Base-by-base conservation (phyloP, 2,797 vertebrate species). In the Ceryle rudis region DNA sequence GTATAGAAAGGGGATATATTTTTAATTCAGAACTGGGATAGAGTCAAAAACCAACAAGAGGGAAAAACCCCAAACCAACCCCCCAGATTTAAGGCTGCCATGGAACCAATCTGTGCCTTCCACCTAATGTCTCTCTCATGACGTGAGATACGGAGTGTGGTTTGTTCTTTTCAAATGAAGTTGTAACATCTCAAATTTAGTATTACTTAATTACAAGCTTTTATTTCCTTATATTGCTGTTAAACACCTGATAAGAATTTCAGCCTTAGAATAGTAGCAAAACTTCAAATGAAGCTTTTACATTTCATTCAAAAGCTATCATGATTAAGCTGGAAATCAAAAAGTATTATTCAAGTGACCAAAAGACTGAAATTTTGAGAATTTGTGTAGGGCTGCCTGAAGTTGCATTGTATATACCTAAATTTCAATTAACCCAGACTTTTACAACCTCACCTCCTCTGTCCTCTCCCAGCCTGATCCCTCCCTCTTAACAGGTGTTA, bases 401-500 rank as follows among this genome's bases (percentile, higher is more conserved):
- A 81, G 47, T 65, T 82, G 67, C 70, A 87, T 42, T 65, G 28
- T 31, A 81, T 90, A 91, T 17, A 90, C 61, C 91, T 95, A 64
- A 54, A 95, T 96, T 97, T 90, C 42, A 88, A 72, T 88, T 67
- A 94, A 78, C 93, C 95, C 87, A 85, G 90, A 95, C 89, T 96
- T 96, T 95, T 86, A 95, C 82, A 92, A 94, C 98, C 98, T 99
- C 98, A 99, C 98, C 98, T 99, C 99, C 98, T 98, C 98, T 98
- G 98, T 96, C 97, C 97, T 98, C 97, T 99, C 99, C 98, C 98
- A 98, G 97, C 98, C 98, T 97, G 98, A 98, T 98, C 98, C 98
- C 97, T 98, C 98, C 98, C 98, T 98, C 98, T 98, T 99, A 98
- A 99, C 98, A 98, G 99, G 99, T 98, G 99, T 99, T 98, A 99